These are phyloP conservation scores for Copsychus sechellarum DNA, from an alignment of 2,113 vertebrate genomes.

Conservation along the genomic window DNA sequence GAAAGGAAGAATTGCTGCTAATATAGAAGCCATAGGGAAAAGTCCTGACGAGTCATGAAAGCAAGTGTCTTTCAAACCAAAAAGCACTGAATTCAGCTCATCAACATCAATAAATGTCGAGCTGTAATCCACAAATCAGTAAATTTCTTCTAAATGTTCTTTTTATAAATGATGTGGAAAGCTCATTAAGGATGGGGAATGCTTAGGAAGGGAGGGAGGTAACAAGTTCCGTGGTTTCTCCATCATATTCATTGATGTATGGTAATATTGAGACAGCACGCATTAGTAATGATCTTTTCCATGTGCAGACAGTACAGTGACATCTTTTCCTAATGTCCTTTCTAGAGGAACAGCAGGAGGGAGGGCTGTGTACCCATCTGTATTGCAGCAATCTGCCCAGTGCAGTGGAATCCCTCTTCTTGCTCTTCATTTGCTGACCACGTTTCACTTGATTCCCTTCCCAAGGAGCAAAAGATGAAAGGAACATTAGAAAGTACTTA, in stretches of 20 bases:
- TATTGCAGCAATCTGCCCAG: not conserved
- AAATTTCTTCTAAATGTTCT: not conserved
- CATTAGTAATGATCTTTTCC: not conserved
- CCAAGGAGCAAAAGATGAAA: not conserved
- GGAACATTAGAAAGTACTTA: not conserved
- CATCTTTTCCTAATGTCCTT: not conserved
- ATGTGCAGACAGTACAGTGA: not conserved
- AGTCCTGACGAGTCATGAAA: not conserved
- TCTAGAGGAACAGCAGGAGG: not conserved
- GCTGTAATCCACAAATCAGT: not conserved
- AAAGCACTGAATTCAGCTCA: not conserved
- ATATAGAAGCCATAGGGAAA: not conserved
- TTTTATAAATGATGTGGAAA: not conserved
- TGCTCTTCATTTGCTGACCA: not conserved
- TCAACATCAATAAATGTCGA: not conserved
- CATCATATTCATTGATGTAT: not conserved
- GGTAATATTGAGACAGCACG: not conserved
- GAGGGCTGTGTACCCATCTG: not conserved
- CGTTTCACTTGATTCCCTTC: not conserved
- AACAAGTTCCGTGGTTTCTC: not conserved
- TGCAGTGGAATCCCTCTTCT: not conserved
- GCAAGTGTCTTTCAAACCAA: not conserved
- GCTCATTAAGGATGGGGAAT: not conserved
- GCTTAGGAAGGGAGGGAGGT: not conserved
- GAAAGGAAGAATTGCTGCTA: not conserved